phyloP scores from a whole-genome alignment of 2,888 invertebrate species.

The Mesochorus sp. region DNA sequence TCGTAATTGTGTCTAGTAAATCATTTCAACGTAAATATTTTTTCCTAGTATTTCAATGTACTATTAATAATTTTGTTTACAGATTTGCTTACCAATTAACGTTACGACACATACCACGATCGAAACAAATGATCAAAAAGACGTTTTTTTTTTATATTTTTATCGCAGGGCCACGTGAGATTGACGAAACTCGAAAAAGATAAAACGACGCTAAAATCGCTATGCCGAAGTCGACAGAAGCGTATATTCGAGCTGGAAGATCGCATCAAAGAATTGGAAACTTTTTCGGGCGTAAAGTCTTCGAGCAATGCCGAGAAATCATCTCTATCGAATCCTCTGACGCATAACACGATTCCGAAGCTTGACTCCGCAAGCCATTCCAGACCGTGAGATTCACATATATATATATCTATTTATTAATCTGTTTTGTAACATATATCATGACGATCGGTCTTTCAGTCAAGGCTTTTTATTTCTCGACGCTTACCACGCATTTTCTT shows the following conservation, averaged over 20 bases:
- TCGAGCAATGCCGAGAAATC: background rate
- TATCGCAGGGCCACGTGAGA: constrained; percentile 83
- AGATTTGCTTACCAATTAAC: no score
- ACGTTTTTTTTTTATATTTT: constrained; percentile 61
- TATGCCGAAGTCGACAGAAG: constrained; percentile 83
- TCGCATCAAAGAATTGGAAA: constrained; percentile 65
- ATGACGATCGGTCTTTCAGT: background rate
- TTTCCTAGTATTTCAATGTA: no score
- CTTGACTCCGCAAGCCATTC: constrained; percentile 14
- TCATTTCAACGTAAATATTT: no score
- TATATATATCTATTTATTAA: constrained; percentile 3
- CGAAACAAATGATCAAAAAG: no score
- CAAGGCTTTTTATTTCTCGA: constrained; percentile 11
- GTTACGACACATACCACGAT: no score
- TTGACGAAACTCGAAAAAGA: constrained; percentile 83
- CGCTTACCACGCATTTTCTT: background rate
- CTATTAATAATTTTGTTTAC: no score
- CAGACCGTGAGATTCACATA: constrained; percentile 43
- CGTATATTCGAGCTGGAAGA: constrained; percentile 69
- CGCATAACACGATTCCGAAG: background rate
- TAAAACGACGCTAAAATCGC: constrained; percentile 81
- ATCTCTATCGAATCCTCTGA: background rate
- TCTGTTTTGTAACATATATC: no score
- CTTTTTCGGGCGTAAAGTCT: background rate
- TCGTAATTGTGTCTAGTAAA: no score